Percentiles rank a stretch among this genome's conserved stretches.
Evolutionary conservation across 2,888 invertebrate genomes (phyloP).

Genomic region (Caenorhabditis macrosperma): DNA sequence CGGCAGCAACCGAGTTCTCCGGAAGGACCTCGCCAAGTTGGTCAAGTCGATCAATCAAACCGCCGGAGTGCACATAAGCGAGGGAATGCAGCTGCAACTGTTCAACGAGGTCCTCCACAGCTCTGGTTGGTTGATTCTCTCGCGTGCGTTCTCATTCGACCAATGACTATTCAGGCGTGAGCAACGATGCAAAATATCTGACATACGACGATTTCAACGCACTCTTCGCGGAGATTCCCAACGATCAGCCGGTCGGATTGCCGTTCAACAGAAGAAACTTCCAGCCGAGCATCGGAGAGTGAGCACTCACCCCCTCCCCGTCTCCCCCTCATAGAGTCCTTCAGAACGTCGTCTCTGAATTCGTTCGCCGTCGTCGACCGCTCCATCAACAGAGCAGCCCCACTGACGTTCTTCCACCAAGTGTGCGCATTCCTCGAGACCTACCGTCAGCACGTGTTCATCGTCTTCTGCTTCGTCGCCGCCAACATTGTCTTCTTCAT

Average conservation of each 20-base stretch:
- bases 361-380: slow-evolving; percentile 75
- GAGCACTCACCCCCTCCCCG: slow-evolving; percentile 19
- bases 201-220: slow-evolving; percentile 77
- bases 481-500: slow-evolving; percentile 93
- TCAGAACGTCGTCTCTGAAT: slow-evolving; percentile 77
- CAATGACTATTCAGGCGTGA: slow-evolving; percentile 65
- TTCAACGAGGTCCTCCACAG: slow-evolving; percentile 65
- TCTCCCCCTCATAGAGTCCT: background rate
- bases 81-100: slow-evolving; percentile 61
- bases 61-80: slow-evolving; percentile 77
- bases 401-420: slow-evolving; percentile 31
- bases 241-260: slow-evolving; percentile 76
- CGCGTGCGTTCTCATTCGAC: no score
- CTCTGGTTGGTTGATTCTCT: slow-evolving; percentile 50
- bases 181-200: slow-evolving; percentile 65
- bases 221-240: slow-evolving; percentile 74
- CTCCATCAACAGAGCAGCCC: slow-evolving; percentile 29
- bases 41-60: slow-evolving; percentile 82
- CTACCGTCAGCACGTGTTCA: slow-evolving; percentile 93
- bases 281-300: slow-evolving; percentile 72
- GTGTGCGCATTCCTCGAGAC: slow-evolving; percentile 90
- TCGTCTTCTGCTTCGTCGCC: slow-evolving; percentile 94
- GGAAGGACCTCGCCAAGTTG: slow-evolving; percentile 94
- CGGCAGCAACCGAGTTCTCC: slow-evolving; percentile 93
- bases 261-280: slow-evolving; percentile 44